Evolutionary conservation across 2,888 invertebrate species (phyloP), one percentile per base, ranked within the genome.

Genomic region (Pammene fasciana): DNA sequence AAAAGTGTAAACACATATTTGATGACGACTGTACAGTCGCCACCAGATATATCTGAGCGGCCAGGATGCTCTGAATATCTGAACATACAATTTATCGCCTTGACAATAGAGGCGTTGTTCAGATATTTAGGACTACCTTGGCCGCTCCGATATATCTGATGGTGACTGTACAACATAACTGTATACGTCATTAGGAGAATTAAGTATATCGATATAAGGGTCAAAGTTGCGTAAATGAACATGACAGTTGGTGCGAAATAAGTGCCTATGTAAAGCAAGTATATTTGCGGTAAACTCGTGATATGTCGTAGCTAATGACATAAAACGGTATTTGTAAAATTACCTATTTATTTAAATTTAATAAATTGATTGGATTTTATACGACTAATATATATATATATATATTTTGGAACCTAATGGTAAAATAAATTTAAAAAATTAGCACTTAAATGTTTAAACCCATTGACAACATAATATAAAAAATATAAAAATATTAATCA

Each of bases 231-330:
- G 46, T 56, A 56, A 65, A 38, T 48, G 34, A 56, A 56, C 56
- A 48, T 48, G 50, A 62, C 62, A 62, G 52, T 62, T 41, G 62
- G 50, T 26, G 62, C 50, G 50, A 62, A 62, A 62, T 62, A 62
- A 62, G n/a, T 26, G 18, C 61, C 18, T 62, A 62, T 62, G 41
- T 41, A 41, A 50, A 62, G 52, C 62, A 62, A 13, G 50, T n/a
- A 48, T 43, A n/a, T 18, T 50, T 50, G 62, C n/a, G 41, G 50
- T 41, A n/a, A 38, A 26, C n/a, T 36, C 41, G n/a, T 50, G 18
- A 62, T 10, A 62, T 41, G 52, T 52, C 4, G 52, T 14, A 26
- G 50, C n/a, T n/a, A 41, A n/a, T 52, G n/a, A 41, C 18, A 52
- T 10, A 62, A 41, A 52, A 41, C 10, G 50, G 62, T 18, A 52